Evolutionary conservation across 2,113 vertebrate genomes (phyloP).

Genomic region (Smithornis capensis): DNA sequence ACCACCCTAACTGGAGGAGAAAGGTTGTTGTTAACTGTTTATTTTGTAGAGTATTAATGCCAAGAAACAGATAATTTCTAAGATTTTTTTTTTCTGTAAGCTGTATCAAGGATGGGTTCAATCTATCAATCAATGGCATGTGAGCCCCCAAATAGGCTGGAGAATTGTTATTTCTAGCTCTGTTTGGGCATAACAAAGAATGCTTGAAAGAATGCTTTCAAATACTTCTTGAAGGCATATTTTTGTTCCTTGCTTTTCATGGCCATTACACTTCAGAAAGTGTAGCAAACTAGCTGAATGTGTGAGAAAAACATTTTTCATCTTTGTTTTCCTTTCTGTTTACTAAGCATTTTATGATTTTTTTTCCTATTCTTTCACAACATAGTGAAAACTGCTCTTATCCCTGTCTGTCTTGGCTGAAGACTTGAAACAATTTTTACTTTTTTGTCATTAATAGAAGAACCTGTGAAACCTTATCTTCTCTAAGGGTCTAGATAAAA

Average conservation of each 20-base stretch:
- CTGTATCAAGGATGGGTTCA: neutral
- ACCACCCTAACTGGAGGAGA: neutral
- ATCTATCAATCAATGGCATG: neutral
- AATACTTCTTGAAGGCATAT: neutral
- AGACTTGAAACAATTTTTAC: neutral
- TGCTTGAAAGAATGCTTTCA: constrained; percentile 14
- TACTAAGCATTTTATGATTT: neutral
- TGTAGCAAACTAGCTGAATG: neutral
- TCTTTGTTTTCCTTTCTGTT: neutral
- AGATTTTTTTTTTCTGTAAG: neutral
- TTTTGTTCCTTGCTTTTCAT: constrained; percentile 17
- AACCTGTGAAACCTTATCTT: neutral
- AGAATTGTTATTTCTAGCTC: constrained; percentile 6
- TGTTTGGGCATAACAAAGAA: constrained; percentile 13
- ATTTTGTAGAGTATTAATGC: neutral
- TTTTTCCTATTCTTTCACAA: neutral
- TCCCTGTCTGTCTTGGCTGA: neutral
- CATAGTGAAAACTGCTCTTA: neutral
- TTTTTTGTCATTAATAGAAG: neutral
- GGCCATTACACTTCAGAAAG: neutral
- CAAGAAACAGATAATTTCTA: neutral
- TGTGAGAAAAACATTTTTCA: neutral
- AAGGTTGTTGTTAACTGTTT: neutral
- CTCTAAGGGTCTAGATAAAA: neutral
- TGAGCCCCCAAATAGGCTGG: neutral